Percentiles rank a stretch among this genome's conserved stretches.
Evolutionary conservation across 2,113 vertebrate genomes (phyloP).

Genomic region (Myotis yumanensis): DNA sequence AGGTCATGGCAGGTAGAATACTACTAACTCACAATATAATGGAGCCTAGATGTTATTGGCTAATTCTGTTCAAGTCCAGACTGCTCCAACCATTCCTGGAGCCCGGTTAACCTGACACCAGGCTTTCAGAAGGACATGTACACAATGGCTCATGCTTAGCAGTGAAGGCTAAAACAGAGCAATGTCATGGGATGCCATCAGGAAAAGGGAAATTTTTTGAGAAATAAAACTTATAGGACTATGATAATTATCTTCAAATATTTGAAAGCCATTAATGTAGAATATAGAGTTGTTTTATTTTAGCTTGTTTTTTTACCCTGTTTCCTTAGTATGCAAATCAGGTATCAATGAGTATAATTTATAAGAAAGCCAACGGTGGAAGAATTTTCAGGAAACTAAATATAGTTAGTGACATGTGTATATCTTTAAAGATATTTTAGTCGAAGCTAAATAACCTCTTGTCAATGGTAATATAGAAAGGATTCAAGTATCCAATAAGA

Average conservation of each 20-base stretch:
- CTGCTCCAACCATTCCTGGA: background rate
- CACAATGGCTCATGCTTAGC: background rate
- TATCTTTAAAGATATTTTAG: background rate
- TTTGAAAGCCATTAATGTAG: background rate
- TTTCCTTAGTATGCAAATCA: background rate
- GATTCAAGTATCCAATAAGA: background rate
- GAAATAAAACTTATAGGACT: background rate
- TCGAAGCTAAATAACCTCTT: constrained; percentile 19
- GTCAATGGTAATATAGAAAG: background rate
- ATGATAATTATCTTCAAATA: background rate
- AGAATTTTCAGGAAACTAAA: constrained; percentile 4
- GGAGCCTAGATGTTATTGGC: background rate
- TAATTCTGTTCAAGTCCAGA: background rate
- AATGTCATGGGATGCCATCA: background rate
- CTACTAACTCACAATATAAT: background rate
- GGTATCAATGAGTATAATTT: background rate
- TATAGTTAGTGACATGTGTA: background rate
- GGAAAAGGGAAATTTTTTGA: background rate
- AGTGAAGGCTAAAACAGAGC: background rate
- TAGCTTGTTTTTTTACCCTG: background rate
- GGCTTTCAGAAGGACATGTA: background rate
- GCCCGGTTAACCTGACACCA: background rate
- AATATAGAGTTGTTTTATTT: background rate
- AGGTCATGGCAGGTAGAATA: background rate
- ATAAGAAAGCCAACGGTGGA: background rate